Conservation (phyloP, 2,888 invertebrate species). For the Melanchra persicariae region DNA sequence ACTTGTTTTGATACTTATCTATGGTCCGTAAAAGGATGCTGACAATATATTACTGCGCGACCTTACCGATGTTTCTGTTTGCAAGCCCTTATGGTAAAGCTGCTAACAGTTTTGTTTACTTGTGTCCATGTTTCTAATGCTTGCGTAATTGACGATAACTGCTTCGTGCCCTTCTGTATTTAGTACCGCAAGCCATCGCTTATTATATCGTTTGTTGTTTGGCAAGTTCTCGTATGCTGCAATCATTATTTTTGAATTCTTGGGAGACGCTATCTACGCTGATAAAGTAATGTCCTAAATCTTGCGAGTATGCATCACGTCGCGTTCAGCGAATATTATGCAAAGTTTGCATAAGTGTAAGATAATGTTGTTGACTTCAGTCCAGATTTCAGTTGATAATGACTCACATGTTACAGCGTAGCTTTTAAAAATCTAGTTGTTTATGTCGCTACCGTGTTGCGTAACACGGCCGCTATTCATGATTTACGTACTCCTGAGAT, state of each 20-base stretch:
- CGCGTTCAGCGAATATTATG: constrained; percentile 66
- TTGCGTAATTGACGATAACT: constrained; percentile 79
- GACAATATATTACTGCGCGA: constrained; percentile 57
- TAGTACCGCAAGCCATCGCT: constrained; percentile 69
- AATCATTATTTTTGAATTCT: constrained; percentile 48
- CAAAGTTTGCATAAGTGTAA: constrained; percentile 66
- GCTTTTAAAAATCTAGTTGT: constrained; percentile 67
- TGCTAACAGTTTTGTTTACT: constrained; percentile 81
- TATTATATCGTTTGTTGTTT: constrained; percentile 73
- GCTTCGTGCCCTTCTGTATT: constrained; percentile 75
- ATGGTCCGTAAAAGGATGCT: constrained; percentile 63
- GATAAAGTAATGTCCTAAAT: constrained; percentile 66
- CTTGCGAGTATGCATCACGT: constrained; percentile 55
- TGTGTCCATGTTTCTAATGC: constrained; percentile 62
- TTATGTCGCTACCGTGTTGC: constrained; percentile 72
- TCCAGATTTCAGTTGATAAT: constrained; percentile 66
- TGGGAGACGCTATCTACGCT: constrained; percentile 45
- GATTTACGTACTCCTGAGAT: constrained; percentile 74
- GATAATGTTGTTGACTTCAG: constrained; percentile 66
- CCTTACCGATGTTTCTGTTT: constrained; percentile 67
- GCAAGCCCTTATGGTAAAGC: constrained; percentile 71
- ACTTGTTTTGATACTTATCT: constrained; percentile 70
- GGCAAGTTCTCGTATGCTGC: constrained; percentile 61
- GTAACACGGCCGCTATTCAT: constrained; percentile 71
- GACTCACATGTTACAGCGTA: constrained; percentile 65